Percentiles rank a stretch among this genome's conserved stretches.
These are phyloP conservation scores for Gymnoscopelus microlampas DNA, from an alignment of 2,797 vertebrate genomes.

Conservation along the genomic window DNA sequence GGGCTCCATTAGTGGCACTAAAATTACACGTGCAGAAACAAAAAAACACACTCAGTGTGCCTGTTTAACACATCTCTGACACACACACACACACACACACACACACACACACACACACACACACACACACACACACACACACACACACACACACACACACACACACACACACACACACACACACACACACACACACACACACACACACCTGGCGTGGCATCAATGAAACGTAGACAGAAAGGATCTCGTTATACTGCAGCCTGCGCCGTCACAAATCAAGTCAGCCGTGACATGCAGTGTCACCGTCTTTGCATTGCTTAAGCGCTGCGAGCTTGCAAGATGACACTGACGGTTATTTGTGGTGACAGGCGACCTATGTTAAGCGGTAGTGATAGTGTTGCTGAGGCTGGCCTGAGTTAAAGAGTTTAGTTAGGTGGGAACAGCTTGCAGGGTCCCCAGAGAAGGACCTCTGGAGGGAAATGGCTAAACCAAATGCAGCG, in stretches of 20 bases:
- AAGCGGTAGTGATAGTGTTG: neutral
- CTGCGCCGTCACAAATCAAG: neutral
- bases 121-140: constrained; percentile 11
- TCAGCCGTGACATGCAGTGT: neutral
- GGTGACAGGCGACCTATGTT: constrained; percentile 1
- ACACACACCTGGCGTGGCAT: constrained; percentile 28
- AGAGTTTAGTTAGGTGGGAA: constrained; percentile 20
- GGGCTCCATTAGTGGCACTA: constrained; percentile 61
- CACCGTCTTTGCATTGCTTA: neutral
- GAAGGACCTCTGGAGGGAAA: constrained; percentile 47
- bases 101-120: neutral
- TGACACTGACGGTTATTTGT: constrained; percentile 1
- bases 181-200: neutral
- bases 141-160: constrained; percentile 16
- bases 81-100: neutral
- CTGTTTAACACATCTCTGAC: constrained; percentile 52
- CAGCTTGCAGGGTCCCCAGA: constrained; percentile 33
- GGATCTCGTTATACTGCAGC: neutral
- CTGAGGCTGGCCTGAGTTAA: neutral
- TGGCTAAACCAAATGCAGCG: constrained; percentile 48
- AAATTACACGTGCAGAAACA: constrained; percentile 41
- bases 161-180: constrained; percentile 2
- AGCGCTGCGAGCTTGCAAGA: neutral
- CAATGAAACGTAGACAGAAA: neutral
- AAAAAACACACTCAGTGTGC: constrained; percentile 28